phyloP scores from a whole-genome alignment of 2,113 vertebrate species.

The Paracanthobrama guichenoti region DNA sequence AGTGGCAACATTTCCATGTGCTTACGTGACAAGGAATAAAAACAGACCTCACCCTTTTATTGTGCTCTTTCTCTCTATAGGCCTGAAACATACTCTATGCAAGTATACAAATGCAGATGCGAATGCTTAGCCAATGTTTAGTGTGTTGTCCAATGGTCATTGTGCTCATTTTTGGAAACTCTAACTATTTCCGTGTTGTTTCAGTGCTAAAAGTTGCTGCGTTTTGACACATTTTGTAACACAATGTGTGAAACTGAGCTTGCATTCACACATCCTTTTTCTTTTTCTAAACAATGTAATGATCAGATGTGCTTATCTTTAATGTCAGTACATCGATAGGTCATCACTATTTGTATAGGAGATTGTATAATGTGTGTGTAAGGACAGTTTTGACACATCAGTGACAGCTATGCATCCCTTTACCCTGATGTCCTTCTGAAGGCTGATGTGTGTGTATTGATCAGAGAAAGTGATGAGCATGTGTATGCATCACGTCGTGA shows the following conservation, averaged over 20 bases:
- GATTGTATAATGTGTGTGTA: constrained; percentile 36
- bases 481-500: not conserved
- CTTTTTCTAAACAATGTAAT: constrained; percentile 11
- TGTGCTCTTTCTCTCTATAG: not conserved
- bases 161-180: not conserved
- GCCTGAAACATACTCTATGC: not conserved
- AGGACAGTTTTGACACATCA: constrained; percentile 21
- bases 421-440: not conserved
- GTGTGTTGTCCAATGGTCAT: not conserved
- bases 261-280: not conserved
- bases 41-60: not conserved
- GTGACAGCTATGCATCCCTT: not conserved
- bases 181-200: not conserved
- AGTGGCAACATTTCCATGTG: constrained; percentile 53
- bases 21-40: constrained; percentile 30
- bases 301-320: not conserved
- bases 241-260: not conserved
- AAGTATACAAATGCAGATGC: not conserved
- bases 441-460: constrained; percentile 32
- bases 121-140: not conserved
- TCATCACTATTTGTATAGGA: not conserved
- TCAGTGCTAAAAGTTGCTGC: not conserved
- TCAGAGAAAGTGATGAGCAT: constrained; percentile 29
- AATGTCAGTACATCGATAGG: constrained; percentile 29
- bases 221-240: not conserved